A percentile compares a stretch with the other conserved stretches of the same genome.
phyloP scores from a whole-genome alignment of 2,888 invertebrate genomes.

The Xylota sylvarum region DNA sequence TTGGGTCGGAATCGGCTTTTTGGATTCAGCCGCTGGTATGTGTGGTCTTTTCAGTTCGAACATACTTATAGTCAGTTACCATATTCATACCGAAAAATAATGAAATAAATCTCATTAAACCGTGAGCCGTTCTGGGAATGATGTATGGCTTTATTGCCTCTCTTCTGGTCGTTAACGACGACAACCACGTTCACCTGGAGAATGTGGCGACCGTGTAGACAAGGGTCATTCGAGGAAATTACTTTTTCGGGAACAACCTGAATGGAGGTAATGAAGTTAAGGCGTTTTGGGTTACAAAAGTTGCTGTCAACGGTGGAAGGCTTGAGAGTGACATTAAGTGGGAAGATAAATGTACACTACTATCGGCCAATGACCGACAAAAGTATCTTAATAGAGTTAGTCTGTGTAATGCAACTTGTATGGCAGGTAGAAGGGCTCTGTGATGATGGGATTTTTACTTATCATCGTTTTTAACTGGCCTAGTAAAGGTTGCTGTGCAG shows the following conservation, averaged over 20 bases:
- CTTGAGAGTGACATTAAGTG: constrained; percentile 21
- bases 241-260: constrained; percentile 36
- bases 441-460: constrained; percentile 28
- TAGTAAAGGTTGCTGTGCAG: constrained; percentile 29
- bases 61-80: not conserved
- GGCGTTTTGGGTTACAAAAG: not conserved
- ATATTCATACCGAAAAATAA: constrained; percentile 14
- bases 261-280: constrained; percentile 11
- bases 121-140: constrained; percentile 42
- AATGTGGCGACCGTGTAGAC: not conserved
- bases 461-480: constrained; percentile 42
- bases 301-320: not conserved
- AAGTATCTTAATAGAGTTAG: constrained; percentile 11
- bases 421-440: not conserved
- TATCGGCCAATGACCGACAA: not conserved
- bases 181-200: constrained; percentile 24
- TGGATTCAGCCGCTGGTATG: not conserved
- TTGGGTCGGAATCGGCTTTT: constrained; percentile 15
- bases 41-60: constrained; percentile 16
- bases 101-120: constrained; percentile 59
- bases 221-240: constrained; percentile 42
- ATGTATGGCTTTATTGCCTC: constrained; percentile 30
- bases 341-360: constrained; percentile 5
- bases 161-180: constrained; percentile 20
- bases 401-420: constrained; percentile 9